Percentiles rank a stretch among this genome's conserved stretches.
Evolutionary conservation across 2,113 vertebrate species (phyloP).

Genomic region (Tachysurus fulvidraco): DNA sequence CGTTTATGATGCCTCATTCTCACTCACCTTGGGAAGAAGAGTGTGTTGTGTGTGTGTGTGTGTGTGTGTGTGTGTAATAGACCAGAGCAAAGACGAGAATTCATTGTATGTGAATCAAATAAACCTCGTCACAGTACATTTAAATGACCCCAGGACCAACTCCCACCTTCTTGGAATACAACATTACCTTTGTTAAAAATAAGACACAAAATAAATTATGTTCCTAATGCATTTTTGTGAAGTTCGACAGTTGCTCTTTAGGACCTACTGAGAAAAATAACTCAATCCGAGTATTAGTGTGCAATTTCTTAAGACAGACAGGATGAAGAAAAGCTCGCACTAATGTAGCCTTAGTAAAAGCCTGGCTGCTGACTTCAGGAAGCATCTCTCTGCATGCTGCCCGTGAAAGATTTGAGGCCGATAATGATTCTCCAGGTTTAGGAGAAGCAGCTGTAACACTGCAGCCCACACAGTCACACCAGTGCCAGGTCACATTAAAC

Average conservation of each 20-base stretch:
- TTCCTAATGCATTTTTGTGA: not conserved
- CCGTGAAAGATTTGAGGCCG: not conserved
- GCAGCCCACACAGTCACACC: constrained; percentile 6
- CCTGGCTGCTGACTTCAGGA: not conserved
- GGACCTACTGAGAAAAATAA: not conserved
- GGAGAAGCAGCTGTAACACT: constrained; percentile 21
- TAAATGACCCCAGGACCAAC: not conserved
- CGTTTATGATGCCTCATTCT: not conserved
- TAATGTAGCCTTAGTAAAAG: constrained; percentile 6
- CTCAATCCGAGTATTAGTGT: not conserved
- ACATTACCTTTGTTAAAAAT: not conserved
- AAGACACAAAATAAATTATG: not conserved
- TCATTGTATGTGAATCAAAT: not conserved
- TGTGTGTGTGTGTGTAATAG: not conserved
- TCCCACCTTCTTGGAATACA: not conserved
- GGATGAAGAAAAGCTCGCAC: not conserved
- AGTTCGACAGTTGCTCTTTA: not conserved
- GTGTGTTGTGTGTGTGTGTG: not conserved
- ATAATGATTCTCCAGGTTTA: not conserved
- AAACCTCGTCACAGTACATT: not conserved
- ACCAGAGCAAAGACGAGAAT: not conserved
- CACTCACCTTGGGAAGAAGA: not conserved
- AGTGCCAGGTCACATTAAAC: constrained; percentile 15
- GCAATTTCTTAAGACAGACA: not conserved
- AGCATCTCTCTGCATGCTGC: not conserved